Conservation (phyloP, 2,797 vertebrate genomes). For the Semotilus atromaculatus region DNA sequence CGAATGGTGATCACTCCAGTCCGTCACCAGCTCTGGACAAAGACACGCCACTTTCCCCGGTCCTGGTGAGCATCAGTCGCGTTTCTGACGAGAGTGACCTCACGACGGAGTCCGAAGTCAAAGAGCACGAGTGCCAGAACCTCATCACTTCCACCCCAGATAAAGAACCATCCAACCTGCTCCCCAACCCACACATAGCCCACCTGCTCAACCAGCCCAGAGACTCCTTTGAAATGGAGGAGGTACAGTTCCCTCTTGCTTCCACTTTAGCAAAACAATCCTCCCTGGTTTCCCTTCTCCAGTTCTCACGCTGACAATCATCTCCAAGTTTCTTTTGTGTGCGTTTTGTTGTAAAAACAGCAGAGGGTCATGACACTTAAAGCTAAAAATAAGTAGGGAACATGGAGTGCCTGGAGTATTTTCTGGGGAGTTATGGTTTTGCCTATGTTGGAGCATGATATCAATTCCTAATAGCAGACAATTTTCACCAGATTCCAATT, state of each 20-base stretch:
- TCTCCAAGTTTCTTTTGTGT: constrained; percentile 5
- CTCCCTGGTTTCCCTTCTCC: constrained; percentile 12
- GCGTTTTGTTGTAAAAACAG: constrained; percentile 34
- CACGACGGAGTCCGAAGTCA: constrained; percentile 54
- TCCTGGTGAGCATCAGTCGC: constrained; percentile 23
- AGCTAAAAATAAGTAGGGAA: constrained; percentile 46
- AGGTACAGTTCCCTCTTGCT: constrained; percentile 77
- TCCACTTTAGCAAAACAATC: constrained; percentile 21
- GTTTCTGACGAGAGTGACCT: constrained; percentile 54
- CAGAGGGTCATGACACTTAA: constrained; percentile 30
- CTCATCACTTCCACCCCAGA: constrained; percentile 53
- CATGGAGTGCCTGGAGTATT: constrained; percentile 23
- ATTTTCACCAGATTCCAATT: neutral
- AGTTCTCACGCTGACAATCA: constrained; percentile 42
- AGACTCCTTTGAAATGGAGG: constrained; percentile 97
- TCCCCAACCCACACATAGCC: constrained; percentile 78
- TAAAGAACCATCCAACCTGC: constrained; percentile 67
- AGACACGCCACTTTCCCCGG: neutral
- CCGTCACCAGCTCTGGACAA: neutral
- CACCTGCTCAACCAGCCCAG: constrained; percentile 84
- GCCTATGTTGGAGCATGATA: neutral
- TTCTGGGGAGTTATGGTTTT: constrained; percentile 34
- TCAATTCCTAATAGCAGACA: neutral
- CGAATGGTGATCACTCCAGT: constrained; percentile 7
- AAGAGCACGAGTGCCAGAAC: constrained; percentile 50